A percentile compares a stretch with the other conserved stretches of the same genome.
Conservation (phyloP, 1,140 invertebrate species). For the Calycopis cecrops region DNA sequence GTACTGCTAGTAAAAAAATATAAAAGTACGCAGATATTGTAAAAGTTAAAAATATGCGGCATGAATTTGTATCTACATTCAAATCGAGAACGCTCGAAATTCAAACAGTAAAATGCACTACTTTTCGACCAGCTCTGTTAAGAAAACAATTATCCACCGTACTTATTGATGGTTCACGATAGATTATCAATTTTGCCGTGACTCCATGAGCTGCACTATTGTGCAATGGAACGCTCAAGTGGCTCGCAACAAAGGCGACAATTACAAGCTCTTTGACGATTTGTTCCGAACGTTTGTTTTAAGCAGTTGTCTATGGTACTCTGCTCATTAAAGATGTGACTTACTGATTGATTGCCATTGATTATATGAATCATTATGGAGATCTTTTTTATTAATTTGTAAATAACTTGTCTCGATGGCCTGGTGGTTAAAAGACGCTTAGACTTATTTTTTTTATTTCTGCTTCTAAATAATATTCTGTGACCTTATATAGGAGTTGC, state of each 20-base stretch:
- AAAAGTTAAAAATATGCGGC: too few species aligned
- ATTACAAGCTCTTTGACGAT: constrained; percentile 22
- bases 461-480: too few species aligned
- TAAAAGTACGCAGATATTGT: too few species aligned
- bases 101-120: not conserved
- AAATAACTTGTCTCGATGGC: too few species aligned
- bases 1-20: too few species aligned
- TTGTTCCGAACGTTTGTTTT: constrained; percentile 19
- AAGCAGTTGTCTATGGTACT: constrained; percentile 11
- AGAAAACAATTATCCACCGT: constrained; percentile 5
- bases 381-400: too few species aligned
- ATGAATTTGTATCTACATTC: too few species aligned
- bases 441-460: too few species aligned
- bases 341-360: too few species aligned
- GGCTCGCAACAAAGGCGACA: constrained; percentile 17
- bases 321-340: constrained; percentile 5
- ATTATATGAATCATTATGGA: too few species aligned
- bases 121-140: constrained; percentile 1
- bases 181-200: not conserved
- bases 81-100: not conserved
- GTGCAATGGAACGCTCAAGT: constrained; percentile 17
- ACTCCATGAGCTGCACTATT: constrained; percentile 8
- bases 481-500: too few species aligned
- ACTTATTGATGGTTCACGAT: not conserved
- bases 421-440: too few species aligned